A percentile compares a stretch with the other conserved stretches of the same genome.
Conservation (phyloP, 2,113 vertebrate species). For the Pelecanoides urinatrix region DNA sequence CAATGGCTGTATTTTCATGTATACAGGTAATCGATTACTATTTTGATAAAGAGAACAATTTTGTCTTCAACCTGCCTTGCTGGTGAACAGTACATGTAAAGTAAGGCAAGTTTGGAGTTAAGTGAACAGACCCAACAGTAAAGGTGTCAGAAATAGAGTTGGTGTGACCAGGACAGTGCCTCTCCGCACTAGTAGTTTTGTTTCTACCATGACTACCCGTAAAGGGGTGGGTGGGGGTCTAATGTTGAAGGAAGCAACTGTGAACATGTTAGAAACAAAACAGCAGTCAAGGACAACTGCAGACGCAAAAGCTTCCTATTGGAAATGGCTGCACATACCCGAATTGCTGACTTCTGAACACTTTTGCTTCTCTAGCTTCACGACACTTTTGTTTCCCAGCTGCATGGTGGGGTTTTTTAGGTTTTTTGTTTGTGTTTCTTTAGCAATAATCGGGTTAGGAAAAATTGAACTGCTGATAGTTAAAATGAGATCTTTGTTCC, state of each 20-base stretch:
- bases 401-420: neutral
- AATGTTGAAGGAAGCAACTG: neutral
- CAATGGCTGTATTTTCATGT: neutral
- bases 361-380: neutral
- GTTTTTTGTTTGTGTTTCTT: neutral
- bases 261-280: neutral
- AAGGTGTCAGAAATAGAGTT: neutral
- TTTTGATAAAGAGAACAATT: neutral
- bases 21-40: neutral
- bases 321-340: neutral
- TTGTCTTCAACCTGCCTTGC: neutral
- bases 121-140: neutral
- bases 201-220: neutral
- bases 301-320: neutral
- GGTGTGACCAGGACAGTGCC: no score
- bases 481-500: slow-evolving; percentile 66
- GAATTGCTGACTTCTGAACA: neutral
- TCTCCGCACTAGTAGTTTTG: neutral
- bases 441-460: neutral
- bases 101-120: neutral
- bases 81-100: neutral
- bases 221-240: neutral
- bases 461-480: slow-evolving; percentile 46
- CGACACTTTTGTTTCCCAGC: neutral
- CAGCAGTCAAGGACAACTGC: neutral